Percentiles rank a stretch among this genome's conserved stretches.
phyloP scores from a whole-genome alignment of 2,113 vertebrate genomes.

The Gambusia holbrooki region DNA sequence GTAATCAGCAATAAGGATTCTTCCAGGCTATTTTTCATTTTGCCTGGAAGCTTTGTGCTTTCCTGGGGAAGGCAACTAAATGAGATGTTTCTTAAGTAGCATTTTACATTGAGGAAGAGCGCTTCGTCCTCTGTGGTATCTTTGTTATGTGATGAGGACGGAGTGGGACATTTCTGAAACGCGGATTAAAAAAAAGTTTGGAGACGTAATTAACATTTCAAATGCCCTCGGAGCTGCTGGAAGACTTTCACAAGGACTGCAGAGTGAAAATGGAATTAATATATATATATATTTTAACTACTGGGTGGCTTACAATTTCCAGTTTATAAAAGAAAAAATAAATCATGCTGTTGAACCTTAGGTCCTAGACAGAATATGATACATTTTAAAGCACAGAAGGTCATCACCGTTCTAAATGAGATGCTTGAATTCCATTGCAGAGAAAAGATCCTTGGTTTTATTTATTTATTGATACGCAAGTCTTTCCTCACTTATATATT shows the following conservation, averaged over 20 bases:
- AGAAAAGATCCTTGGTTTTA: not conserved
- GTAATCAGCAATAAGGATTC: too few relatives aligned
- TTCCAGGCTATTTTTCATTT: too few relatives aligned
- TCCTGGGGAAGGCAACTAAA: too few relatives aligned
- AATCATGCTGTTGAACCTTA: not conserved
- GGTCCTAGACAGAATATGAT: not conserved
- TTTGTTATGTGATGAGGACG: not conserved
- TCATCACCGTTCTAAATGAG: not conserved
- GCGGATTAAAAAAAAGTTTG: not conserved
- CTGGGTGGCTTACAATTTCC: not conserved
- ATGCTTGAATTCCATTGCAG: not conserved
- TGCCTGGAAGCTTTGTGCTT: too few relatives aligned
- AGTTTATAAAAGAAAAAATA: not conserved
- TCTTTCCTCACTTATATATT: not conserved
- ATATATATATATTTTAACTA: too few relatives aligned
- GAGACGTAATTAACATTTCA: not conserved
- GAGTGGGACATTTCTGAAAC: too few relatives aligned
- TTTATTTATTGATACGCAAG: not conserved
- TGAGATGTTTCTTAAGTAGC: not conserved
- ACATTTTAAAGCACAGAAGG: not conserved
- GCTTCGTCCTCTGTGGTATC: not conserved
- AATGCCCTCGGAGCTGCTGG: not conserved
- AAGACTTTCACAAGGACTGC: not conserved
- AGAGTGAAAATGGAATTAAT: not conserved
- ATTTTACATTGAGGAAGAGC: not conserved